These are phyloP conservation scores for Caranx melampygus DNA, from an alignment of 2,113 vertebrate genomes.

Conservation along the genomic window DNA sequence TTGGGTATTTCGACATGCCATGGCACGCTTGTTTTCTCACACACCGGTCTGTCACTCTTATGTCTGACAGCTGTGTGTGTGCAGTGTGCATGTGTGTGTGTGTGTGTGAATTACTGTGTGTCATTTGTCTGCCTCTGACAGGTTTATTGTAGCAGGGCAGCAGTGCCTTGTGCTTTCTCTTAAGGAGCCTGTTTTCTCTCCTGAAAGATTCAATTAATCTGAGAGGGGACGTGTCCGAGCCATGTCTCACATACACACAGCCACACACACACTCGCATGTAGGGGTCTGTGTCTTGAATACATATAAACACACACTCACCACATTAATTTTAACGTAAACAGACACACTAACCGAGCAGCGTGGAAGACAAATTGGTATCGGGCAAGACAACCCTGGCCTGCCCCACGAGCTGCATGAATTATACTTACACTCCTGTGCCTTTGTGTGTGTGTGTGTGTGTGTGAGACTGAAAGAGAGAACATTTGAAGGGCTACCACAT, in stretches of 20 bases:
- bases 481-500: constrained; percentile 67
- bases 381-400: constrained; percentile 51
- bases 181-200: constrained; percentile 76
- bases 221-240: constrained; percentile 58
- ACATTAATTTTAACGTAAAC: constrained; percentile 72
- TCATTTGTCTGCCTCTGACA: constrained; percentile 76
- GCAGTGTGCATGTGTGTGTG: neutral
- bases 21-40: constrained; percentile 62
- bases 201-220: constrained; percentile 81
- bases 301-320: constrained; percentile 64
- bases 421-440: constrained; percentile 32
- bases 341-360: constrained; percentile 57
- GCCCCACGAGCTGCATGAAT: constrained; percentile 56
- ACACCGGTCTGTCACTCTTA: constrained; percentile 47
- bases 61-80: constrained; percentile 64
- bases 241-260: constrained; percentile 23
- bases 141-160: constrained; percentile 79
- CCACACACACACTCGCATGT: neutral
- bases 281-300: constrained; percentile 56
- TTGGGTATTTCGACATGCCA: constrained; percentile 76
- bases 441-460: constrained; percentile 1
- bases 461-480: constrained; percentile 18
- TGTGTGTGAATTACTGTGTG: constrained; percentile 17
- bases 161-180: constrained; percentile 73
- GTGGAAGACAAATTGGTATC: constrained; percentile 65